Base-by-base conservation (phyloP, 2,113 vertebrate genomes). In the Tichodroma muraria region DNA sequence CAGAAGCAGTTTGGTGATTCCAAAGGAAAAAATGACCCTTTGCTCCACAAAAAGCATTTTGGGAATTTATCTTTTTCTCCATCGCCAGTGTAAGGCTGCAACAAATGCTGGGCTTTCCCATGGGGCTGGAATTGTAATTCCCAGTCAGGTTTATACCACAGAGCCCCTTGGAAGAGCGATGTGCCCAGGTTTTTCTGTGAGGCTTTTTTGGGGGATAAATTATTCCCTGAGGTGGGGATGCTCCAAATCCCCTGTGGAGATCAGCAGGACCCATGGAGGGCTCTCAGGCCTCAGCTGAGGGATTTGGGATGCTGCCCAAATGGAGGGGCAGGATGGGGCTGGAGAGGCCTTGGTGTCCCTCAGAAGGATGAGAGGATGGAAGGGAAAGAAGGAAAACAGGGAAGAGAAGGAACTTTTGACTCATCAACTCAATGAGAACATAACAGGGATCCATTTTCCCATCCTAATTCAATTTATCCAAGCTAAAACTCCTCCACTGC, bases 61-160 rank as follows among this genome's bases (percentile, higher is more conserved):
- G 19, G 13, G 21, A 10, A 77, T 54, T 13, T 23, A 6, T 40
- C 12, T 54, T 77, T 31, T 8, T 4, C 20, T 4, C 15, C 1
- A 8, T 35, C 19, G 31, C 15, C 52, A 13, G 0, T 8, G 8
- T 47, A n/a, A 53, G 42, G 21, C 24, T 82, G 44, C 25, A 54
- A 22, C 15, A 59, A 73, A 52, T 11, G 7, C n/a, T 45, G 44
- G 28, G 2, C 9, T 83, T 59, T 52, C 38, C 57, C 52, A 2
- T 6, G 31, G 80, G 71, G 11, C 24, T 69, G 49, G 13, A 25
- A 70, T 8, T 30, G 15, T 8, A 4, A 68, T 47, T 94, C 72
- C 75, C 63, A 52, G 0, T 6, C 0, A 0, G 6, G 8, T 53
- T 80, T 40, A 4, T 6, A 10, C 24, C 28, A 8, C 1, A 2